These are phyloP conservation scores for Macrophya annulata DNA, from an alignment of 2,888 invertebrate species.

Conservation along the genomic window DNA sequence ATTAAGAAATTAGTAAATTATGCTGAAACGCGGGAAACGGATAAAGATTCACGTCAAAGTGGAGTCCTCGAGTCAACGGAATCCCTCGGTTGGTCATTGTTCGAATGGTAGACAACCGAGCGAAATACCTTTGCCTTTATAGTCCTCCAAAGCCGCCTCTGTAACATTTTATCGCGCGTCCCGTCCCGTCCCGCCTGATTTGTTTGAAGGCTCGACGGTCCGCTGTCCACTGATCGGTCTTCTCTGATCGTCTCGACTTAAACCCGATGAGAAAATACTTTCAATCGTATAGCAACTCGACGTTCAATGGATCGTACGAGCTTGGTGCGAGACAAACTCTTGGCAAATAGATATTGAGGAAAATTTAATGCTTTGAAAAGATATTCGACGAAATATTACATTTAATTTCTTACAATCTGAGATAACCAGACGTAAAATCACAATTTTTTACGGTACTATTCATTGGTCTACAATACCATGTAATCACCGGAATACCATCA, in stretches of 20 bases:
- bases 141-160: slow-evolving; percentile 25
- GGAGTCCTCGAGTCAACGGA: slow-evolving; percentile 7
- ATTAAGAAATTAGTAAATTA: slow-evolving; percentile 23
- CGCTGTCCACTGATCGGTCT: slow-evolving; percentile 31
- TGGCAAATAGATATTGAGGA: slow-evolving; percentile 43
- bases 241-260: slow-evolving; percentile 34
- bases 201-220: slow-evolving; percentile 43
- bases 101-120: slow-evolving; percentile 25
- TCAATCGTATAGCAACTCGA: slow-evolving; percentile 24
- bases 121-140: slow-evolving; percentile 37
- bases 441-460: too few species aligned
- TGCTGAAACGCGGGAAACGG: background rate
- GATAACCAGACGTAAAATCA: background rate
- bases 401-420: background rate
- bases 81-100: slow-evolving; percentile 36
- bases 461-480: too few species aligned
- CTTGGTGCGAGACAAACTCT: slow-evolving; percentile 16
- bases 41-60: background rate
- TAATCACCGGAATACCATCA: background rate
- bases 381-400: background rate
- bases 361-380: slow-evolving; percentile 12
- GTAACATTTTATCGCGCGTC: slow-evolving; percentile 48
- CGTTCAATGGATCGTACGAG: slow-evolving; percentile 28
- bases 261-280: slow-evolving; percentile 24
- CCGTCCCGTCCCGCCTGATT: slow-evolving; percentile 44